Percentiles rank a stretch among this genome's conserved stretches.
These are phyloP conservation scores for Mesoclemmys tuberculata DNA, from an alignment of 2,113 vertebrate genomes.

Conservation along the genomic window DNA sequence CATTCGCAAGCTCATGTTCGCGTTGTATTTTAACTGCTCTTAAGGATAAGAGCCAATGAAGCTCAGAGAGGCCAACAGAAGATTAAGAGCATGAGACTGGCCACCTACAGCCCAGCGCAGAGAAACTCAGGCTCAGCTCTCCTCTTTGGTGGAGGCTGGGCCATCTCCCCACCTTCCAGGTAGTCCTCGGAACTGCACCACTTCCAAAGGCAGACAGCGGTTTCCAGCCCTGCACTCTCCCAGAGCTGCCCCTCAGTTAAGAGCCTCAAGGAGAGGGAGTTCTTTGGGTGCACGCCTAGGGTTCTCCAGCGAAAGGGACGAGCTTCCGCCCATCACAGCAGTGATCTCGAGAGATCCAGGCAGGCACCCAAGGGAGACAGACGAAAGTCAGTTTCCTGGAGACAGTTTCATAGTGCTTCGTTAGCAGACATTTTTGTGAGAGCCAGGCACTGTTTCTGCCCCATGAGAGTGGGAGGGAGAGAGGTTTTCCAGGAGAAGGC, in stretches of 20 bases:
- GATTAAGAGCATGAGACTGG: neutral
- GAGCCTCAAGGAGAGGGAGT: neutral
- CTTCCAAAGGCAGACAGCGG: neutral
- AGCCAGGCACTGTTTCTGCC: neutral
- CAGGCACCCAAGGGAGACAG: neutral
- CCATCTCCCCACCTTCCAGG: neutral
- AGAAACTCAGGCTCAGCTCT: neutral
- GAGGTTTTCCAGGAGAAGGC: neutral
- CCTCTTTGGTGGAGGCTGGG: neutral
- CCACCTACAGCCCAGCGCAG: neutral
- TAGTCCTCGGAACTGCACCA: neutral
- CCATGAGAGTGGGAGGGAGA: too few species aligned
- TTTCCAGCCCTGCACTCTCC: neutral
- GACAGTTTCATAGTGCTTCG: neutral
- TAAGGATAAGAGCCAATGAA: neutral
- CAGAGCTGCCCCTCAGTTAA: neutral
- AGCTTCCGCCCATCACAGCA: neutral
- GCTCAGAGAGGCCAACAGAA: neutral
- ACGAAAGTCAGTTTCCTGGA: neutral
- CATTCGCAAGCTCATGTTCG: neutral
- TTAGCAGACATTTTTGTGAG: neutral
- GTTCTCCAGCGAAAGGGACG: neutral
- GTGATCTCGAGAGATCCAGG: neutral
- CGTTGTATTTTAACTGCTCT: neutral
- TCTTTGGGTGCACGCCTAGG: neutral